Percentiles rank a stretch among this genome's conserved stretches.
Conservation (phyloP, 2,797 vertebrate genomes). For the Liasis olivaceus region DNA sequence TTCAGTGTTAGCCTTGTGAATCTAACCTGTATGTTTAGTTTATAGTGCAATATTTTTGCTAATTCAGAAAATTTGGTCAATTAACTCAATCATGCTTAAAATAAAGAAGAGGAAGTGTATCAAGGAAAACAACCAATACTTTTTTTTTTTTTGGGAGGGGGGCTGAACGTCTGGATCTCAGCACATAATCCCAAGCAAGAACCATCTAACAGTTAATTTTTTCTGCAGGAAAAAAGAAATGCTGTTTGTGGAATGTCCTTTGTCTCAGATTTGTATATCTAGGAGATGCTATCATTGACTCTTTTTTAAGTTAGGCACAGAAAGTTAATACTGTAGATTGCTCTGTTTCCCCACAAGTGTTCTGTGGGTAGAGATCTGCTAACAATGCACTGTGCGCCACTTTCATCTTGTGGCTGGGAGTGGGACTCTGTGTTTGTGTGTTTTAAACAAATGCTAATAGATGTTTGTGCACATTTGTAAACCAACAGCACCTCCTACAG, state of each 20-base stretch:
- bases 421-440: neutral
- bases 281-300: neutral
- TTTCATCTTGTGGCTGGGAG: neutral
- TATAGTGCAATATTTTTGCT: neutral
- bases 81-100: neutral
- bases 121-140: neutral
- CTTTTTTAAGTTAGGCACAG: neutral
- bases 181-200: neutral
- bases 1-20: neutral
- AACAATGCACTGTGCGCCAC: neutral
- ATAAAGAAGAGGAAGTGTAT: neutral
- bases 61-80: neutral
- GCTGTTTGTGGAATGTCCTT: neutral
- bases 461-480: constrained; percentile 56
- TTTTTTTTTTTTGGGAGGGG: neutral
- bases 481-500: constrained; percentile 79
- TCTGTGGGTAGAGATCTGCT: neutral
- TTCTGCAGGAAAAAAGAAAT: neutral
- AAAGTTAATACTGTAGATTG: neutral
- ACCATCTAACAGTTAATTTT: neutral
- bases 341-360: neutral
- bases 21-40: neutral
- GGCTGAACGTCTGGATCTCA: neutral
- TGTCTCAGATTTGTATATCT: neutral
- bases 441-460: neutral